phyloP scores from a whole-genome alignment of 2,888 invertebrate species.

The Meghimatium bilineatum region DNA sequence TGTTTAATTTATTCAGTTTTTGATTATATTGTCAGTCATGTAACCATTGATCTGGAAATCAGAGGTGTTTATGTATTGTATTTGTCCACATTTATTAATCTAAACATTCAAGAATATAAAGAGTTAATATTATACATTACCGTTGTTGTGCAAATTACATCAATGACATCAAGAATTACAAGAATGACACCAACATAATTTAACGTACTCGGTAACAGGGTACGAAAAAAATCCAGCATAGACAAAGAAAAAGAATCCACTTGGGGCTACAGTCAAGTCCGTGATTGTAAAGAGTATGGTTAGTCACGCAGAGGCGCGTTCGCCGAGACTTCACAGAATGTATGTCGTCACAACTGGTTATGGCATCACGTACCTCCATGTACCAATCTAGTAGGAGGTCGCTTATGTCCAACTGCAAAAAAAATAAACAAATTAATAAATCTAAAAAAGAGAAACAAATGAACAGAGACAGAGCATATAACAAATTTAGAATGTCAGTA shows the following conservation, averaged over 20 bases:
- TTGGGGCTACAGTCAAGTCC: constrained; percentile 55
- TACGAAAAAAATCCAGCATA: constrained; percentile 55
- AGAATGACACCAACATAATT: not conserved
- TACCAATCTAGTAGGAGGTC: constrained; percentile 54
- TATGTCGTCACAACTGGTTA: constrained; percentile 57
- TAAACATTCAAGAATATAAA: too few species aligned
- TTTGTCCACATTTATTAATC: too few species aligned
- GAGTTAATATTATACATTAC: too few species aligned
- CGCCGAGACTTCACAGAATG: constrained; percentile 50
- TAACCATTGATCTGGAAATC: too few species aligned
- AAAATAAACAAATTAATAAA: not conserved
- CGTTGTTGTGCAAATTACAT: too few species aligned
- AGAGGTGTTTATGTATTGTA: too few species aligned
- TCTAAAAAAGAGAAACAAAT: not conserved
- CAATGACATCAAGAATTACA: not conserved
- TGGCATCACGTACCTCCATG: constrained; percentile 52
- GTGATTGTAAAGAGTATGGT: constrained; percentile 54
- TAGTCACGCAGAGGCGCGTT: constrained; percentile 56
- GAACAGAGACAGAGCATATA: not conserved
- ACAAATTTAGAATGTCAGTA: not conserved
- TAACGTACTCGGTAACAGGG: constrained; percentile 56
- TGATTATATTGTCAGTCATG: too few species aligned
- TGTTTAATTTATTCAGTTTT: too few species aligned
- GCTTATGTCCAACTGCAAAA: constrained; percentile 51
- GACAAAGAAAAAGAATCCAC: constrained; percentile 54